These are phyloP conservation scores for Eupeodes corollae DNA, from an alignment of 1,140 invertebrate species.

Conservation along the genomic window DNA sequence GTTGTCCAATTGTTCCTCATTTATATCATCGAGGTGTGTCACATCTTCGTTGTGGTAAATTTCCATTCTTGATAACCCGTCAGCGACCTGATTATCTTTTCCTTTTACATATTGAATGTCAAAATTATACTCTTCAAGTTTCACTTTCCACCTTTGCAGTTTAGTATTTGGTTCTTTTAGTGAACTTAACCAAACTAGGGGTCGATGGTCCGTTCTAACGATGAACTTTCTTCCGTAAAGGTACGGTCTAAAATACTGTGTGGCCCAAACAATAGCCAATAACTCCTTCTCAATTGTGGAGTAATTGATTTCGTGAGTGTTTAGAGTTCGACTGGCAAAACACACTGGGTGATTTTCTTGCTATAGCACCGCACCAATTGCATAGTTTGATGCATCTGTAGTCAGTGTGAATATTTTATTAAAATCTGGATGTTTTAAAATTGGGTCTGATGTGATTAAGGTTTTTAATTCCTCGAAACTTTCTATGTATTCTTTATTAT, in stretches of 20 bases:
- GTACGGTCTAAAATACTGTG: conserved; percentile 40
- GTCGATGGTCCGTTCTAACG: no score
- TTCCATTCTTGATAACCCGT: conserved; percentile 26
- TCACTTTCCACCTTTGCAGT: no score
- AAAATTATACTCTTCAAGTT: no score
- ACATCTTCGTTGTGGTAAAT: conserved; percentile 33
- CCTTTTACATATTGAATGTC: no score
- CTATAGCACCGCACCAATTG: no score
- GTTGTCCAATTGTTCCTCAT: neutral
- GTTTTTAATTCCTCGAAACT: conserved; percentile 30
- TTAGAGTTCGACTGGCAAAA: conserved; percentile 36
- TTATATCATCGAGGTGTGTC: conserved; percentile 27
- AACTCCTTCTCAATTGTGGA: conserved; percentile 39
- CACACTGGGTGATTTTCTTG: no score
- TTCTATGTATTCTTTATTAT: conserved; percentile 8
- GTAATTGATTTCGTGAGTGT: conserved; percentile 35
- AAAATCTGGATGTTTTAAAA: no score
- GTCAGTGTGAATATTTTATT: conserved; percentile 12
- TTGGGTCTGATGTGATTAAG: no score
- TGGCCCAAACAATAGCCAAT: no score
- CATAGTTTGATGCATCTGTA: conserved; percentile 18
- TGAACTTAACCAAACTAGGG: no score
- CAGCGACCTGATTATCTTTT: no score
- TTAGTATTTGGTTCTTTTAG: no score
- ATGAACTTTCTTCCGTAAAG: conserved; percentile 38